These are phyloP conservation scores for Copsychus sechellarum DNA, from an alignment of 2,113 vertebrate genomes.

Conservation along the genomic window DNA sequence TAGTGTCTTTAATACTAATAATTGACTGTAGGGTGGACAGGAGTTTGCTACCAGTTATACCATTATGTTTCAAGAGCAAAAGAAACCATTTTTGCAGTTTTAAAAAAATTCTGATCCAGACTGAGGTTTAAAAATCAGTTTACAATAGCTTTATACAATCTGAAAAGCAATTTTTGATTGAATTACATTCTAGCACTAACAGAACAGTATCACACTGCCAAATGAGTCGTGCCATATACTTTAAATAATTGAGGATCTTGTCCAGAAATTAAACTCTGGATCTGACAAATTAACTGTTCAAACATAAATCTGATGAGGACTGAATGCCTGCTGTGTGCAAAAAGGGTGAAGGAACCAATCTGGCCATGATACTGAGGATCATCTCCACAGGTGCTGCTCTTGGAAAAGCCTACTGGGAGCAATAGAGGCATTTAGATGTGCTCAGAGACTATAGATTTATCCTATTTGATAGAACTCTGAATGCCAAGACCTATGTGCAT, in stretches of 20 bases:
- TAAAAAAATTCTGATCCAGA: not conserved
- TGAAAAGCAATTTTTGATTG: not conserved
- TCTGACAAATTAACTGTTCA: not conserved
- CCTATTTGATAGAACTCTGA: not conserved
- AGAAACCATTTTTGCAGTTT: not conserved
- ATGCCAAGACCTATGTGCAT: not conserved
- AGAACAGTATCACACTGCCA: not conserved
- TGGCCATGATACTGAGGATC: not conserved
- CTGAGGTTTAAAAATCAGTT: not conserved
- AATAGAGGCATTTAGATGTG: not conserved
- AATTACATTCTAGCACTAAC: not conserved
- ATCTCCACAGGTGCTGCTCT: rapidly evolving
- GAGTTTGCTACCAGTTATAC: not conserved
- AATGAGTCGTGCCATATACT: not conserved
- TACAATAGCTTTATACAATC: not conserved
- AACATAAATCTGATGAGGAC: not conserved
- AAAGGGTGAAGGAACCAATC: not conserved
- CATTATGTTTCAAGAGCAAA: not conserved
- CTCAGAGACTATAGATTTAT: not conserved
- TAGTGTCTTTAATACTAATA: not conserved
- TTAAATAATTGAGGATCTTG: not conserved
- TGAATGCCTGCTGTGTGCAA: not conserved
- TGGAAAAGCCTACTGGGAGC: not conserved
- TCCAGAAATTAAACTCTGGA: not conserved
- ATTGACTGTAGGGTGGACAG: not conserved